Percentiles rank a stretch among this genome's conserved stretches.
Evolutionary conservation across 2,113 vertebrate genomes (phyloP).

Genomic region (Callionymus lyra): DNA sequence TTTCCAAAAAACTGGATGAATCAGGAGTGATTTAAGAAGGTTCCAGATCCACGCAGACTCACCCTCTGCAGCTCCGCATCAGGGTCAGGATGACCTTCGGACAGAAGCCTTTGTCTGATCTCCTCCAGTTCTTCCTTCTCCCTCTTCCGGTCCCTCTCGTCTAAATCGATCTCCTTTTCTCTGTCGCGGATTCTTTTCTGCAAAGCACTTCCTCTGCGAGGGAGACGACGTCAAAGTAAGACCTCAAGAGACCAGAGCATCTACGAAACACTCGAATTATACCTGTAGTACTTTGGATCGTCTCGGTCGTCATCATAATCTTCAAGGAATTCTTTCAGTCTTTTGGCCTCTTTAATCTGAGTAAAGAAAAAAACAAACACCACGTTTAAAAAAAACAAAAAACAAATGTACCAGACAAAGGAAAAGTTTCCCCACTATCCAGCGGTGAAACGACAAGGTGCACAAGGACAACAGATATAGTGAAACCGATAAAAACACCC

Average conservation of each 20-base stretch:
- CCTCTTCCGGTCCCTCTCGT: conserved; percentile 91
- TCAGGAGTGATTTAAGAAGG: background rate
- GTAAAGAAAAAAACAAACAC: background rate
- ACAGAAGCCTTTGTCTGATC: conserved; percentile 90
- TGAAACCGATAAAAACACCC: too few species aligned
- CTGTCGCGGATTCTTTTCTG: conserved; percentile 92
- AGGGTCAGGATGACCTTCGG: conserved; percentile 95
- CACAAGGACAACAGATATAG: background rate
- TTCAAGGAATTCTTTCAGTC: conserved; percentile 95
- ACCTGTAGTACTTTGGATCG: conserved; percentile 96
- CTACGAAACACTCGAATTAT: background rate
- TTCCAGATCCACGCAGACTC: conserved; percentile 17
- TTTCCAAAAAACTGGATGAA: background rate
- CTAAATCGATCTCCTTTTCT: conserved; percentile 95
- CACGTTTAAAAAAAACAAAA: background rate
- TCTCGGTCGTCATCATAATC: conserved; percentile 97
- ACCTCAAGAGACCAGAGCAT: too few species aligned
- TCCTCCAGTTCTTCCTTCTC: conserved; percentile 96
- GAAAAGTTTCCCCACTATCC: background rate
- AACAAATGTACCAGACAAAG: too few species aligned
- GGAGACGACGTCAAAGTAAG: background rate
- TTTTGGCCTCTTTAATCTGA: conserved; percentile 95
- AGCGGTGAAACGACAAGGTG: too few species aligned
- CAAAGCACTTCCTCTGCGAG: conserved; percentile 87
- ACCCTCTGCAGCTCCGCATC: conserved; percentile 96